phyloP scores from a whole-genome alignment of 2,888 invertebrate genomes.

The Dusona sp. region DNA sequence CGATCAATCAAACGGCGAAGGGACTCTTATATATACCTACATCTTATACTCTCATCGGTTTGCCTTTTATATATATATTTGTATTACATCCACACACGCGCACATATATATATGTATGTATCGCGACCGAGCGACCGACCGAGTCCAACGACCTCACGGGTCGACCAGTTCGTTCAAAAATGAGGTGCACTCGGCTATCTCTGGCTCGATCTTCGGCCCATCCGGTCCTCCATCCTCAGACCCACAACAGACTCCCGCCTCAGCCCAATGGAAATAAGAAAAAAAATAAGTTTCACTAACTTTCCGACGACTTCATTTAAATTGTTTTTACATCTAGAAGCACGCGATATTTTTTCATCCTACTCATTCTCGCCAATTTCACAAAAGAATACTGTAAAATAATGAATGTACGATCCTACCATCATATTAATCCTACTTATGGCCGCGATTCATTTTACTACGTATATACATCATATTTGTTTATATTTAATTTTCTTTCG shows the following conservation, averaged over 20 bases:
- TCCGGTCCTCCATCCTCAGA: slow-evolving; percentile 60
- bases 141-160: slow-evolving; percentile 61
- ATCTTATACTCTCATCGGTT: slow-evolving; percentile 49
- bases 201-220: slow-evolving; percentile 68
- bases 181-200: slow-evolving; percentile 68
- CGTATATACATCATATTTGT: no score
- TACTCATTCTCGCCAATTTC: neutral
- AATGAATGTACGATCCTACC: neutral
- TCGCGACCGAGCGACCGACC: neutral
- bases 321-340: slow-evolving; percentile 12
- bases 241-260: slow-evolving; percentile 58
- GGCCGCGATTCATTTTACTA: no score
- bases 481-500: no score
- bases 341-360: neutral
- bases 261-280: slow-evolving; percentile 40
- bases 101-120: neutral
- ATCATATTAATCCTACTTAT: no score
- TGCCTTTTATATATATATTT: neutral
- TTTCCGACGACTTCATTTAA: slow-evolving; percentile 51
- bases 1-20: slow-evolving; percentile 64
- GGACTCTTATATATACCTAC: slow-evolving; percentile 29
- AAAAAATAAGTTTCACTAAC: slow-evolving; percentile 39
- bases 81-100: neutral
- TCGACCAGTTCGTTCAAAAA: slow-evolving; percentile 67
- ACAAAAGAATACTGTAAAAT: neutral